Conservation (phyloP, 2,113 vertebrate species). For the Pterophyllum scalare region DNA sequence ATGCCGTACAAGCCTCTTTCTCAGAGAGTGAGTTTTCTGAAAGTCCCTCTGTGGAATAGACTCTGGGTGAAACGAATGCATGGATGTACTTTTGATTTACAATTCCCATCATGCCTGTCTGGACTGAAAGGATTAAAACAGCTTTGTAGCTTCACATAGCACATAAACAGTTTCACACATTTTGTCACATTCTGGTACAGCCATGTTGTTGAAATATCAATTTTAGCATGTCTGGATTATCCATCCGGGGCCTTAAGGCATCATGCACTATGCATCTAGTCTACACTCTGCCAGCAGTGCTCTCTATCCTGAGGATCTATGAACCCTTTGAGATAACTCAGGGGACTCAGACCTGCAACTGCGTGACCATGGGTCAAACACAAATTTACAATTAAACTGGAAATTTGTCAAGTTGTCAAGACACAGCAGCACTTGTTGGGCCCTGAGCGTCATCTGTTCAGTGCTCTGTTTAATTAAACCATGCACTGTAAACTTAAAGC, state of each 20-base stretch:
- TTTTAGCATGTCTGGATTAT: constrained; percentile 17
- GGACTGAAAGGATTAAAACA: constrained; percentile 15
- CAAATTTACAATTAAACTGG: not conserved
- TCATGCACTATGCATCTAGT: not conserved
- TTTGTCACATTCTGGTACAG: constrained; percentile 24
- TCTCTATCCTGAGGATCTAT: not conserved
- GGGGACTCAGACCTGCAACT: not conserved
- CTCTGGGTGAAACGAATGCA: not conserved
- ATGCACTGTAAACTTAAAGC: not conserved
- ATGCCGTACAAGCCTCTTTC: not conserved
- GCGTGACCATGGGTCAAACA: not conserved
- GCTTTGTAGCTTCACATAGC: not conserved
- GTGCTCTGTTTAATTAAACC: not conserved
- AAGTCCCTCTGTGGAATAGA: not conserved
- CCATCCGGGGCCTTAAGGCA: not conserved
- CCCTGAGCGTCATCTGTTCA: not conserved
- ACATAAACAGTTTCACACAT: constrained; percentile 22
- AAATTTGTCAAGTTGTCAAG: not conserved
- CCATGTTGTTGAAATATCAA: constrained; percentile 14
- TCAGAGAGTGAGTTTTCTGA: not conserved
- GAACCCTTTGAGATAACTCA: not conserved
- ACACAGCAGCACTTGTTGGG: not conserved
- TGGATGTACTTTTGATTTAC: constrained; percentile 6
- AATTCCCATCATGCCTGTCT: not conserved
- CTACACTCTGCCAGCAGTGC: not conserved